Base-by-base conservation (phyloP, 2,113 vertebrate species). In the Felis chaus region DNA sequence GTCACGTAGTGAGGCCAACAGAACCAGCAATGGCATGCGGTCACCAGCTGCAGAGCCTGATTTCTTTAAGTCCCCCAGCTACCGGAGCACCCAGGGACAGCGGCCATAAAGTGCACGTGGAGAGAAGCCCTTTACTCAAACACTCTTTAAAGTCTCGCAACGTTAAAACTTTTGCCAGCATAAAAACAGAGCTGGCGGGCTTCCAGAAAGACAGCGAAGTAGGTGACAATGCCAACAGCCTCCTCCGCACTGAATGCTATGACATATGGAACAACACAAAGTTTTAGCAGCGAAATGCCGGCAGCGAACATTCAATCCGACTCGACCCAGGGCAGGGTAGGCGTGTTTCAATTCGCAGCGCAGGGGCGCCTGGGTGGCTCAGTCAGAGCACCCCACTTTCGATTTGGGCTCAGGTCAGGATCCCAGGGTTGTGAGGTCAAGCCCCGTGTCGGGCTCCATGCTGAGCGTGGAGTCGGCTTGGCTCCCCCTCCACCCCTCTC, bases 81-180 rank as follows among this genome's bases (percentile, higher is more conserved):
- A 21, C 79, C 3, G 11, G 13, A 36, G 23, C 41, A 16, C 45
- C 6, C 41, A n/a, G 71, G 36, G 36, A 36, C 27, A 74, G 83
- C 79, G 86, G 48, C 66, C 53, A 48, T n/a, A n/a, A 57, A 45
- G 45, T 39, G 1, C 5, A 79, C 1, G 8, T 0, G 9, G 41
- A 93, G 48, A 85, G 53, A 93, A 71, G 33, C 19, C 8, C 39
- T 84, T 90, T 80, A 48, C 63, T 84, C 65, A 48, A 36, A 95
- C 73, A 80, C 74, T 84, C 63, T 83, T 81, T 50, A 74, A 68
- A 94, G n/a, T 65, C n/a, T 80, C 68, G 66, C 41, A 27, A 25
- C 57, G n/a, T 61, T 68, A 36, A 89, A 65, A 65, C 61, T 65
- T 80, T 55, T 88, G 53, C 79, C 89, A 93, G 89, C 53, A 82